These are phyloP conservation scores for Hemicordylus capensis DNA, from an alignment of 2,113 vertebrate species.

Conservation along the genomic window DNA sequence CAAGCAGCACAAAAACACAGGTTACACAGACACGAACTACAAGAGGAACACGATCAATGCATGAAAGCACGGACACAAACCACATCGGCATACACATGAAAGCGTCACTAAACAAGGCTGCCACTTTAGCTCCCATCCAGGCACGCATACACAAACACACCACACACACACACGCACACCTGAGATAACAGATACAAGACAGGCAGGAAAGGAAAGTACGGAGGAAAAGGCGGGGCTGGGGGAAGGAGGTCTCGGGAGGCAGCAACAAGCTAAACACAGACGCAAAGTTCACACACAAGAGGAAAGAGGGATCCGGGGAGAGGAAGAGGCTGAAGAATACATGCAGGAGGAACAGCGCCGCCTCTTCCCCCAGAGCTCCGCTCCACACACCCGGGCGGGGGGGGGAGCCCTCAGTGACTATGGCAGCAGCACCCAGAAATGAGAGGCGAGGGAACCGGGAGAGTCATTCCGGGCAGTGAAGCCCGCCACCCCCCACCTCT, in stretches of 20 bases:
- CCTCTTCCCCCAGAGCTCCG: background rate
- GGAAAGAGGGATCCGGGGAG: no score
- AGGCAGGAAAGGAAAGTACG: background rate
- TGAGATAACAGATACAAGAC: fast-evolving
- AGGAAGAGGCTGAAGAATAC: background rate
- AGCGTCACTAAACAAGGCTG: background rate
- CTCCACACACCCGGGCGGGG: no score
- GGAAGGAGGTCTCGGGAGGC: background rate
- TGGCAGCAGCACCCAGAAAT: no score
- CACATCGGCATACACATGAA: background rate
- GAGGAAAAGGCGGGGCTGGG: background rate
- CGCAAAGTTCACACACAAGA: background rate
- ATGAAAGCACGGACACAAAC: no score
- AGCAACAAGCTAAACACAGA: background rate
- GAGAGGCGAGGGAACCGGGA: no score
- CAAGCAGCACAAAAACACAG: background rate
- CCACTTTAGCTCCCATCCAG: background rate
- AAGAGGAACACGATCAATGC: background rate
- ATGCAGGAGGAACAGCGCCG: background rate
- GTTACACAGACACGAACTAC: background rate
- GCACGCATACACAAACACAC: no score
- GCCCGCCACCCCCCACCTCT: background rate
- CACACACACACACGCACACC: no score
- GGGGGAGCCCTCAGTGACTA: no score
- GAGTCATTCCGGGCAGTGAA: background rate